Percentiles rank a stretch among this genome's conserved stretches.
These are phyloP conservation scores for Sebastes nivosus DNA, from an alignment of 2,797 vertebrate species.

Conservation along the genomic window DNA sequence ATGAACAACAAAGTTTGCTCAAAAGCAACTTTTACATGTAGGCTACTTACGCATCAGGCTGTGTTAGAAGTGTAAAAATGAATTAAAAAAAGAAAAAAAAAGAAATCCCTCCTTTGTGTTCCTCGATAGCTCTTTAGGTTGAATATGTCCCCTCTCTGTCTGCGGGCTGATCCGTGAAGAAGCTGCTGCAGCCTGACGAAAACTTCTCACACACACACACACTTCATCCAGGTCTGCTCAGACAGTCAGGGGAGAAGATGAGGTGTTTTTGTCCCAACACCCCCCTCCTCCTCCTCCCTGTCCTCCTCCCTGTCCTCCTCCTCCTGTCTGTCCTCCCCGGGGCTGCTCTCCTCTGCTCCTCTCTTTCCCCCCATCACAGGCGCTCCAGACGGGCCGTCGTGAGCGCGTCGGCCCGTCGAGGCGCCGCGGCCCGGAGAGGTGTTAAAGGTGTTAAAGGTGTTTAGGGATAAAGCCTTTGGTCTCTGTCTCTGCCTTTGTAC, in stretches of 20 bases:
- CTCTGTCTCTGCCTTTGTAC: slow-evolving; percentile 82
- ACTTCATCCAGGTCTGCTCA: slow-evolving; percentile 51
- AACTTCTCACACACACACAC: slow-evolving; percentile 16
- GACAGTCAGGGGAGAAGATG: slow-evolving; percentile 52
- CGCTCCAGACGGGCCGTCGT: slow-evolving; percentile 52
- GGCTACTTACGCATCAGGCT: slow-evolving; percentile 64
- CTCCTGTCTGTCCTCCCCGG: slow-evolving; percentile 20
- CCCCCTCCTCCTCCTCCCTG: slow-evolving; percentile 14
- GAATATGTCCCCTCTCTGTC: background rate
- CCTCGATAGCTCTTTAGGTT: background rate
- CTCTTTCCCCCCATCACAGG: slow-evolving; percentile 50
- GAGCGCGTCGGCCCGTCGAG: slow-evolving; percentile 68
- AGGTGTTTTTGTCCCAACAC: slow-evolving; percentile 67
- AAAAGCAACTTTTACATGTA: background rate
- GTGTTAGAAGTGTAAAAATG: background rate
- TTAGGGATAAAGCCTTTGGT: slow-evolving; percentile 80
- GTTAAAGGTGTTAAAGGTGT: slow-evolving; percentile 81
- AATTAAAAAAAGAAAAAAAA: too few relatives aligned
- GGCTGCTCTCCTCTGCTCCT: slow-evolving; percentile 40
- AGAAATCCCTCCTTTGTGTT: background rate
- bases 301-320: slow-evolving; percentile 33
- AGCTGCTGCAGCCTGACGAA: slow-evolving; percentile 1
- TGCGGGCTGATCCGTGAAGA: background rate
- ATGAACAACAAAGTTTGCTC: background rate
- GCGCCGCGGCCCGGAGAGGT: slow-evolving; percentile 79